Evolutionary conservation across 2,888 invertebrate species (phyloP).

Genomic region (Papilio demoleus): DNA sequence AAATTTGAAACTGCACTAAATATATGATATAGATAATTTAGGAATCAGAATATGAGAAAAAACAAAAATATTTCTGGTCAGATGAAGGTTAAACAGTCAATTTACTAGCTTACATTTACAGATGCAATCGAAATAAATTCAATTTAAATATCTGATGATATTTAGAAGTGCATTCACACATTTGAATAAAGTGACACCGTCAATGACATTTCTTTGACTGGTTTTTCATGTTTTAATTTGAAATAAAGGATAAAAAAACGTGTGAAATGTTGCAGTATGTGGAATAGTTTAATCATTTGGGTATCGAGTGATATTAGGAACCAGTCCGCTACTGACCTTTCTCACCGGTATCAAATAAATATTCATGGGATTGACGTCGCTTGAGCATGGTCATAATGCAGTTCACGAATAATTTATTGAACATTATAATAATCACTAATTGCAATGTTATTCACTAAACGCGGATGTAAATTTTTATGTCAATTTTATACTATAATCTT

Average conservation of each 20-base stretch:
- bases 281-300: background rate
- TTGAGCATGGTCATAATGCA: conserved; percentile 29
- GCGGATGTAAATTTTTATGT: conserved; percentile 30
- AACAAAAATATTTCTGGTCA: conserved; percentile 28
- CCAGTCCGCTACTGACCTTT: conserved; percentile 49
- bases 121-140: conserved; percentile 18
- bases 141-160: conserved; percentile 21
- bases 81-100: conserved; percentile 36
- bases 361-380: conserved; percentile 37
- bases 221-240: conserved; percentile 15
- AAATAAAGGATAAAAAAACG: background rate
- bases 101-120: conserved; percentile 6
- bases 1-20: background rate
- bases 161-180: conserved; percentile 33
- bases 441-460: conserved; percentile 27
- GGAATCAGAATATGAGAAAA: background rate
- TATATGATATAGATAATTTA: background rate
- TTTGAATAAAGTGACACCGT: conserved; percentile 16
- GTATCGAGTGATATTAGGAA: conserved; percentile 46
- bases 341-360: conserved; percentile 41
- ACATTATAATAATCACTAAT: conserved; percentile 34
- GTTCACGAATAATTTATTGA: conserved; percentile 26
- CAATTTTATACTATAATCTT: too few species aligned
- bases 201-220: conserved; percentile 36
- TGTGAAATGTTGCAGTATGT: conserved; percentile 20